Conservation (phyloP, 2,797 vertebrate genomes). For the Acanthopagrus latus region DNA sequence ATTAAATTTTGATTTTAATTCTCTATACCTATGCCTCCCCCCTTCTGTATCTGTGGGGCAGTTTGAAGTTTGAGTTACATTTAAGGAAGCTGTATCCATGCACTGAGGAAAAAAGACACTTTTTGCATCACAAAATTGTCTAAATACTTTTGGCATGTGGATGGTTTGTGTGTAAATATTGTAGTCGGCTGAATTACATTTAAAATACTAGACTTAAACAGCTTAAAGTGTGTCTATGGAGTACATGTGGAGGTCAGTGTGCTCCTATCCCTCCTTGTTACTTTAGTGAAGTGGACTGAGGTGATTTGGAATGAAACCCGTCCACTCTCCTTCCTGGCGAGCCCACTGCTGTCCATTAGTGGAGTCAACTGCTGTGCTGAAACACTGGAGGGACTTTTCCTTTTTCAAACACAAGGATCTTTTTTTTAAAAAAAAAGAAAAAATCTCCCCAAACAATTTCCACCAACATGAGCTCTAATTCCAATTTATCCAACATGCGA, state of each 20-base stretch:
- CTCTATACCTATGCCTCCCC: neutral
- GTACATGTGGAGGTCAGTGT: conserved; percentile 28
- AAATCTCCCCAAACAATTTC: conserved; percentile 31
- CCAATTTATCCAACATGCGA: conserved; percentile 88
- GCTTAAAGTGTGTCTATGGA: neutral
- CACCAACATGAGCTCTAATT: conserved; percentile 89
- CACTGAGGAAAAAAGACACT: neutral
- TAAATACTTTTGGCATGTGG: neutral
- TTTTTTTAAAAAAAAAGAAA: too few relatives aligned
- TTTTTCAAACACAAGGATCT: neutral
- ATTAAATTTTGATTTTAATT: neutral
- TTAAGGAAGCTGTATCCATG: neutral
- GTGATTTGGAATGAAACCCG: conserved; percentile 67
- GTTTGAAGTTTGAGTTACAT: neutral
- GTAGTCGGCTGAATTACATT: neutral
- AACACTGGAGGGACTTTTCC: conserved; percentile 32
- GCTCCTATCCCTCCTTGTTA: conserved; percentile 24
- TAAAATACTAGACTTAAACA: neutral
- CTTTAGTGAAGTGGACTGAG: conserved; percentile 45
- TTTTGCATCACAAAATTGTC: neutral
- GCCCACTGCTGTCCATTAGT: conserved; percentile 46
- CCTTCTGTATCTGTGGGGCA: neutral
- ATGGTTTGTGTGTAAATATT: neutral
- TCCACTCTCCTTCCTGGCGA: conserved; percentile 37
- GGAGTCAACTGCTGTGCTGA: conserved; percentile 40